phyloP scores from a whole-genome alignment of 2,113 vertebrate genomes.

The Brevimyrus niger region DNA sequence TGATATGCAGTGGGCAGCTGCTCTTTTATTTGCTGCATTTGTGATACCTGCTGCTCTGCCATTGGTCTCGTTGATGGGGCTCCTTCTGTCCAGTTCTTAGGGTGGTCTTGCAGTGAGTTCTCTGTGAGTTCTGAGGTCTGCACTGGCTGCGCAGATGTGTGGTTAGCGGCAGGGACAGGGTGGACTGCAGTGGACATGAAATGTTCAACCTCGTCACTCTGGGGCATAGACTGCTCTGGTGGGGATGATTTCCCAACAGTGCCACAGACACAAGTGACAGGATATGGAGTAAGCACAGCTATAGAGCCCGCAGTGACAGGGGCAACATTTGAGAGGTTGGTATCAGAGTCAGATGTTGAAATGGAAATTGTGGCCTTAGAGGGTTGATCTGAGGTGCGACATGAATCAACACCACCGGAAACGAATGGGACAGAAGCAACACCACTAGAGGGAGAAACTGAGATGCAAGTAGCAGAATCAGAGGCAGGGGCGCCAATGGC shows the following conservation, averaged over 20 bases:
- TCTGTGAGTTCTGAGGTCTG: constrained; percentile 2
- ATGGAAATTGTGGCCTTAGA: constrained; percentile 28
- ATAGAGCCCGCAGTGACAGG: constrained; percentile 11
- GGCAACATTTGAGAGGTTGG: constrained; percentile 25
- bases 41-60: constrained; percentile 4
- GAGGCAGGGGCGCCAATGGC: constrained; percentile 25
- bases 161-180: constrained; percentile 23
- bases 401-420: constrained; percentile 26
- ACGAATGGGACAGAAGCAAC: constrained; percentile 28
- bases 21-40: background rate
- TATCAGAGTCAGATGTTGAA: constrained; percentile 1
- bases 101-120: background rate
- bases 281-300: constrained; percentile 25
- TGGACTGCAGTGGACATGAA: constrained; percentile 29
- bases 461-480: constrained; percentile 33
- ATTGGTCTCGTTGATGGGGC: background rate
- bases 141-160: constrained; percentile 27
- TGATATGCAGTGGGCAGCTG: constrained; percentile 30
- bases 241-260: constrained; percentile 32
- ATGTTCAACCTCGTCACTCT: constrained; percentile 26
- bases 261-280: constrained; percentile 37
- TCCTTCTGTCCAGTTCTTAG: background rate
- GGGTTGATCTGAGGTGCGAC: constrained; percentile 24
- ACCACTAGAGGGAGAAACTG: constrained; percentile 23
- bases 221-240: constrained; percentile 29